Base-by-base conservation (phyloP, 2,113 vertebrate species). In the rat (Rattus norvegicus) region DNA sequence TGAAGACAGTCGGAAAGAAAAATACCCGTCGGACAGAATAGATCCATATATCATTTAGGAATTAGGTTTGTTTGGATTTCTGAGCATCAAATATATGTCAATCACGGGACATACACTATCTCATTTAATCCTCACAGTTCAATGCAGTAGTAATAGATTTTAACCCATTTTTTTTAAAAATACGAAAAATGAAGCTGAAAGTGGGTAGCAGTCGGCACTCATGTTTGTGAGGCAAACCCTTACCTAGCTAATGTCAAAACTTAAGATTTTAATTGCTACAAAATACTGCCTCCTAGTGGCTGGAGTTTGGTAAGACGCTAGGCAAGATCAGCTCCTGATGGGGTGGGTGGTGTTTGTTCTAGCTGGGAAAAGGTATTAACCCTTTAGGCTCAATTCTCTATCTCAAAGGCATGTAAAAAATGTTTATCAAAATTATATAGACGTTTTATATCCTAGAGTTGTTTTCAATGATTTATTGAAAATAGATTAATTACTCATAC, bases 251-350 rank as follows among this genome's bases (percentile, higher is more conserved):
- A 54, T 14, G 11, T 3, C 80, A 75, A 76, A 97, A 80, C 13
- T 69, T 36, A 47, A 81, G 8, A 88, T 94, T 96, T 91, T 92
- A 95, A 96, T 54, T 93, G 79, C 94, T 97, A 75, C 91, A 93
- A 90, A 94, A 96, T 86, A 96, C 90, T 97, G 96, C 93, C 96
- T 97, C 96, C 75, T 54, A 72, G 96, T 98, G 97, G 96, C 33
- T 96, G 87, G 84, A 95, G 92, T 97, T 95, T 92, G 92, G 10
- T 88, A 92, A 85, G 47, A 83, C 87, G 24, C 19, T 24, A 86
- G 17, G 1, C 49, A 39, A 91, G 2, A 10, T n/a, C 13, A 70
- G 26, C 83, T 88, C 20, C 12, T 16, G 89, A 77, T 36, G 8
- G 13, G 89, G 73, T 36, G 8, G 13, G 22, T 52, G 30, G 7